These are phyloP conservation scores for Urocitellus parryii DNA, from an alignment of 2,113 vertebrate species.

Conservation along the genomic window DNA sequence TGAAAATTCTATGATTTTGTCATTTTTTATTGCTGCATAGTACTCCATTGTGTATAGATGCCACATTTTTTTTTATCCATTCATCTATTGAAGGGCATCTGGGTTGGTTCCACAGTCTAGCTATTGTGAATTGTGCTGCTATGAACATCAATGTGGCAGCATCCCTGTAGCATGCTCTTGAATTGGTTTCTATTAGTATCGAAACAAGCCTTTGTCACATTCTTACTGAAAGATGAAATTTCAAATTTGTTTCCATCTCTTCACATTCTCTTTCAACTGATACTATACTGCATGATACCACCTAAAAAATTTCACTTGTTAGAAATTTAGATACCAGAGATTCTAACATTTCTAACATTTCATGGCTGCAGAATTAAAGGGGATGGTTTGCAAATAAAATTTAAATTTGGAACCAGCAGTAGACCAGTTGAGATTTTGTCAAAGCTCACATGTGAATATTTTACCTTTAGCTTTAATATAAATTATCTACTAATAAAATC, in stretches of 20 bases:
- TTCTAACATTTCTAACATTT: conserved; percentile 39
- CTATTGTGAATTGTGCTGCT: too few relatives aligned
- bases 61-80: too few relatives aligned
- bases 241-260: conserved; percentile 45
- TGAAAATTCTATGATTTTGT: too few relatives aligned
- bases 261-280: conserved; percentile 45
- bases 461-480: conserved; percentile 40
- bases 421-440: conserved; percentile 8
- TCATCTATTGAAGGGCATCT: too few relatives aligned
- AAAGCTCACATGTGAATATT: background rate
- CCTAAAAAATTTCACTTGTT: background rate
- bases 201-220: background rate
- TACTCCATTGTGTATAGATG: too few relatives aligned
- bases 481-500: conserved; percentile 43
- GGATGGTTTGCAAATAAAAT: conserved; percentile 33
- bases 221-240: background rate
- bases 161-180: too few relatives aligned
- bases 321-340: conserved; percentile 52
- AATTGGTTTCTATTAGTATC: background rate
- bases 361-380: conserved; percentile 34
- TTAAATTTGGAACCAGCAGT: conserved; percentile 56
- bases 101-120: too few relatives aligned
- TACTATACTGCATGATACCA: background rate
- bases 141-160: too few relatives aligned
- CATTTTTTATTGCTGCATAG: too few relatives aligned